phyloP scores from a whole-genome alignment of 2,113 vertebrate genomes.

The Hypocryptadius cinnamomeus region DNA sequence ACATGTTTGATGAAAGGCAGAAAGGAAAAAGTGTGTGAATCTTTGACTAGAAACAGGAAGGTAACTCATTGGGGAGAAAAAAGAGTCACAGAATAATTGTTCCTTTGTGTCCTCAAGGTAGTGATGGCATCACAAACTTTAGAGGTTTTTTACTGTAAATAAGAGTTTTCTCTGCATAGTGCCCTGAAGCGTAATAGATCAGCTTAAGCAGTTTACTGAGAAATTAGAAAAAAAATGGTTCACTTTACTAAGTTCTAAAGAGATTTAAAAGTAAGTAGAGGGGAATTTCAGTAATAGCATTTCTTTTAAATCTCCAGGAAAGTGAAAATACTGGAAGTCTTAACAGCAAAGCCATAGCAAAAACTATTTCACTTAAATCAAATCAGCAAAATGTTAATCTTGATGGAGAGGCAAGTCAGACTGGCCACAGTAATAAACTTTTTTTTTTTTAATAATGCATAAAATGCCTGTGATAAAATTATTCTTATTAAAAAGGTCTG shows the following conservation, averaged over 20 bases:
- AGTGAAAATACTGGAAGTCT: background rate
- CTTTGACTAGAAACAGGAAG: background rate
- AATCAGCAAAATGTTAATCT: background rate
- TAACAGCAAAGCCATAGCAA: background rate
- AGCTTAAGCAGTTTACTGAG: background rate
- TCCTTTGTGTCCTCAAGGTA: background rate
- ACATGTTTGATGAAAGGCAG: background rate
- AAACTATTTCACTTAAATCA: background rate
- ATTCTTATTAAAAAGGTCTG: background rate
- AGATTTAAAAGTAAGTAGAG: background rate
- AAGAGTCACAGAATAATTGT: background rate
- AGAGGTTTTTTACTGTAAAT: background rate
- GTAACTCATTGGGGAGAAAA: fast-evolving
- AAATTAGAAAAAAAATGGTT: background rate
- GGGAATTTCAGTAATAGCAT: background rate
- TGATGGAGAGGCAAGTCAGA: background rate
- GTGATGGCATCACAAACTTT: background rate
- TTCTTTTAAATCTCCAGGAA: background rate
- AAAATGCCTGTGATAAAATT: background rate
- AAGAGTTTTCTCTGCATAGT: background rate
- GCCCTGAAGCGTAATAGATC: background rate
- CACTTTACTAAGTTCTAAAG: background rate
- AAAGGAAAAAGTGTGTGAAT: background rate
- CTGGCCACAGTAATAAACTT: background rate
- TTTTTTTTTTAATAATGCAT: background rate